These are phyloP conservation scores for Saturnia japonica DNA, from an alignment of 2,888 invertebrate genomes.

Conservation along the genomic window DNA sequence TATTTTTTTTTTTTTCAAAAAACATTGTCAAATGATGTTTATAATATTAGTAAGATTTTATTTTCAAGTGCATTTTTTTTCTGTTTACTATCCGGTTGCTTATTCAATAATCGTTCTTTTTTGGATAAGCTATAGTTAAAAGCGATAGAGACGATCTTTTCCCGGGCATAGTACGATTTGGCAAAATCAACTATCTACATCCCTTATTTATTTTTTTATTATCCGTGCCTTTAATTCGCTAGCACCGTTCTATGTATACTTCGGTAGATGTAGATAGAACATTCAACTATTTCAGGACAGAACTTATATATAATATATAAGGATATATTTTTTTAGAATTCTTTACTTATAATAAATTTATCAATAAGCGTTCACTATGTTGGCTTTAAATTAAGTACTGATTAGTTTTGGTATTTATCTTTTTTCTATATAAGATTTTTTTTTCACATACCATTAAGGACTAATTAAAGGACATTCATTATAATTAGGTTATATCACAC, in stretches of 20 bases:
- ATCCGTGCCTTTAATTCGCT: constrained; percentile 7
- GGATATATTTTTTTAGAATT: constrained; percentile 13
- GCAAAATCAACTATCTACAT: background rate
- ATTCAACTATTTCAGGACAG: background rate
- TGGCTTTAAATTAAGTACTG: constrained; percentile 76
- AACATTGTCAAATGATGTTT: too few species aligned
- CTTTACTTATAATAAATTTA: constrained; percentile 29
- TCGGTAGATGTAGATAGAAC: background rate
- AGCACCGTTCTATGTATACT: constrained; percentile 19
- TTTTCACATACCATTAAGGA: constrained; percentile 55
- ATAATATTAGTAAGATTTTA: too few species aligned
- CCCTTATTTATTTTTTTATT: background rate
- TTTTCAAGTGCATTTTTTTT: too few species aligned
- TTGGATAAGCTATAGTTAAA: background rate
- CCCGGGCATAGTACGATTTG: constrained; percentile 2
- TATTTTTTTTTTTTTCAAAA: too few species aligned
- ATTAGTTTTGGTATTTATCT: constrained; percentile 69
- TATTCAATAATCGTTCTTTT: too few species aligned
- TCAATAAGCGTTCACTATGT: constrained; percentile 62
- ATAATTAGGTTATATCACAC: constrained; percentile 80
- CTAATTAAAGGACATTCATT: constrained; percentile 64
- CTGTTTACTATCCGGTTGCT: too few species aligned
- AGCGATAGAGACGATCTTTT: background rate
- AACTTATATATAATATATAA: constrained; percentile 14
- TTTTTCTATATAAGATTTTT: constrained; percentile 25